A percentile compares a stretch with the other conserved stretches of the same genome.
phyloP scores from a whole-genome alignment of 2,888 invertebrate genomes.

The Trilocha varians region DNA sequence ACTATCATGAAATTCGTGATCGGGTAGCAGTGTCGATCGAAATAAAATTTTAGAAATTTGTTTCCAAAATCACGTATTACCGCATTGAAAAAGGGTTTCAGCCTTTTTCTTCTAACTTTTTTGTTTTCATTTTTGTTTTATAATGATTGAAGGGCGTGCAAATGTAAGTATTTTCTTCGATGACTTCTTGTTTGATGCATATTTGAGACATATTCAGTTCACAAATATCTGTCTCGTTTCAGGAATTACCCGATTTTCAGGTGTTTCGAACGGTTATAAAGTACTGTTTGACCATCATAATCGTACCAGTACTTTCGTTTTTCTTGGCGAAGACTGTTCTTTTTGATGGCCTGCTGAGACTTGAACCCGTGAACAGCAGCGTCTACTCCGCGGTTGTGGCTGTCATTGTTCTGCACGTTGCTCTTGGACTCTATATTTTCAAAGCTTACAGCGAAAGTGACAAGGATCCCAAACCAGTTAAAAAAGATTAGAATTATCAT shows the following conservation, averaged over 20 bases:
- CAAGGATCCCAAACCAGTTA: slow-evolving; percentile 50
- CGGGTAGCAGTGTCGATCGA: too few species aligned
- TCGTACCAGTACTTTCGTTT: slow-evolving; percentile 83
- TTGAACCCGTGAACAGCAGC: slow-evolving; percentile 77
- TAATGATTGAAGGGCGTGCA: slow-evolving; percentile 69
- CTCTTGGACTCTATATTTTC: slow-evolving; percentile 84
- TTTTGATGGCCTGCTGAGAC: slow-evolving; percentile 77
- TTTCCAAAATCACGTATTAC: too few species aligned
- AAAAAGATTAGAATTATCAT: slow-evolving; percentile 47
- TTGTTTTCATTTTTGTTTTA: slow-evolving; percentile 24
- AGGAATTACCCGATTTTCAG: slow-evolving; percentile 79
- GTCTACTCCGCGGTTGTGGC: slow-evolving; percentile 86
- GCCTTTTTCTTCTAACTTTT: too few species aligned
- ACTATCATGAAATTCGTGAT: too few species aligned
- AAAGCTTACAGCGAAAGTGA: slow-evolving; percentile 79
- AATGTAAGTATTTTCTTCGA: slow-evolving; percentile 47
- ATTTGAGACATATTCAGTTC: slow-evolving; percentile 2
- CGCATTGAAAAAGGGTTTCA: too few species aligned
- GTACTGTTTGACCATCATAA: slow-evolving; percentile 83
- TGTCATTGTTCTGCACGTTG: slow-evolving; percentile 81
- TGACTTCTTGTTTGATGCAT: slow-evolving; percentile 2
- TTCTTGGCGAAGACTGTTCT: slow-evolving; percentile 79
- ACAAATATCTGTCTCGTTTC: slow-evolving; percentile 38
- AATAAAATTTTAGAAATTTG: too few species aligned
- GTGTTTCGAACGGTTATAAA: slow-evolving; percentile 83